Conservation (phyloP, 2,797 vertebrate genomes). For the Paguma larvata region DNA sequence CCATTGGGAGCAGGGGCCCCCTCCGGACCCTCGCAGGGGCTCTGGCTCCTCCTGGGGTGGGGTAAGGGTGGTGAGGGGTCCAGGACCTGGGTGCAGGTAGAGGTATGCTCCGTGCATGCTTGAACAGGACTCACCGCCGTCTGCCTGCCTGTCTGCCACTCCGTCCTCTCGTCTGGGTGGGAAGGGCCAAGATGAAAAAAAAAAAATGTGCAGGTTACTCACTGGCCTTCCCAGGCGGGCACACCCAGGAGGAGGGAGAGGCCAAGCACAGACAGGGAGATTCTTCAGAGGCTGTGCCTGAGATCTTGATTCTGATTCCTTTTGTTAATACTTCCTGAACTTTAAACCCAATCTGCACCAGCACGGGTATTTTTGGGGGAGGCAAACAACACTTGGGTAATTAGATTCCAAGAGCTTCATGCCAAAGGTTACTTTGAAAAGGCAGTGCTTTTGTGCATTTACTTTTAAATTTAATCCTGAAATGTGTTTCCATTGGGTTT, state of each 20-base stretch:
- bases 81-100: slow-evolving; percentile 36
- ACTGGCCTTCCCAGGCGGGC: slow-evolving; percentile 83
- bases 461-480: not conserved
- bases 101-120: slow-evolving; percentile 78
- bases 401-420: slow-evolving; percentile 36
- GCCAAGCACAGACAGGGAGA: not conserved
- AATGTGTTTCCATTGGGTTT: not conserved
- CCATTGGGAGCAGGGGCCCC: slow-evolving; percentile 26
- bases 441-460: not conserved
- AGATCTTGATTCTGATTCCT: slow-evolving; percentile 53
- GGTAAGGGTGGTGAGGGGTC: slow-evolving; percentile 55
- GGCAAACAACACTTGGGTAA: slow-evolving; percentile 35
- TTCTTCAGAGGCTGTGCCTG: not conserved
- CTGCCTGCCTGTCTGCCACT: slow-evolving; percentile 84
- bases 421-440: slow-evolving; percentile 60
- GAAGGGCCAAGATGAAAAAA: slow-evolving; percentile 83
- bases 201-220: slow-evolving; percentile 85
- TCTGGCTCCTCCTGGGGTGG: slow-evolving; percentile 37
- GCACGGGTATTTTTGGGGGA: not conserved
- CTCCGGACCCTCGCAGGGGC: not conserved
- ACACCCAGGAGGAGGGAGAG: slow-evolving; percentile 83
- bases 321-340: slow-evolving; percentile 81
- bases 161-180: slow-evolving; percentile 79
- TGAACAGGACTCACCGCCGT: slow-evolving; percentile 75
- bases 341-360: slow-evolving; percentile 59